Evolutionary conservation across 2,888 invertebrate genomes (phyloP).

Genomic region (Chirona hameri): DNA sequence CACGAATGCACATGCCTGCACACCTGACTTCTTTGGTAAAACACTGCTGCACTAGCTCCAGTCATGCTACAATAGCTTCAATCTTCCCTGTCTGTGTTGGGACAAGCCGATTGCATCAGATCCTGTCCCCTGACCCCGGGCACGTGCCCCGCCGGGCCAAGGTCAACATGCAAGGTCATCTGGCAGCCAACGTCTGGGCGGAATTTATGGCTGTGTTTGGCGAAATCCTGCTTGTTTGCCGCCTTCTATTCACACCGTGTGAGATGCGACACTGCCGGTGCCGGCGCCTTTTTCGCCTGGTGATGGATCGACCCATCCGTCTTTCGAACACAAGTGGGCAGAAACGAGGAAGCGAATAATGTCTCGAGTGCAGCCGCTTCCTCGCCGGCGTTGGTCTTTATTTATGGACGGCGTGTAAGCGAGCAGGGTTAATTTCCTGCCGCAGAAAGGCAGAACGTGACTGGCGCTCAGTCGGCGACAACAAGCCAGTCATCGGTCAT

Average conservation of each 20-base stretch:
- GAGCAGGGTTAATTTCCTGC: background rate
- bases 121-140: background rate
- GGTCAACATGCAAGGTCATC: background rate
- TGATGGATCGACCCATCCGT: conserved; percentile 5
- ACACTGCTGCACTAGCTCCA: too few species aligned
- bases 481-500: background rate
- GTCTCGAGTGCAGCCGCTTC: background rate
- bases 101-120: too few species aligned
- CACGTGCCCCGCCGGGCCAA: background rate
- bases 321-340: conserved; percentile 1
- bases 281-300: background rate
- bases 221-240: background rate
- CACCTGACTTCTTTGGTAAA: too few species aligned
- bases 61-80: too few species aligned
- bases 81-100: too few species aligned
- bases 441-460: background rate
- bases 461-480: background rate
- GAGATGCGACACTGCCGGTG: background rate
- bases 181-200: background rate
- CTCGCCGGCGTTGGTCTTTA: background rate
- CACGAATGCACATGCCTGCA: too few species aligned
- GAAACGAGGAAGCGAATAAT: conserved; percentile 4
- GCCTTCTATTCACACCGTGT: background rate
- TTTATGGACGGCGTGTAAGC: background rate
- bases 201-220: conserved; percentile 5